Conservation (phyloP, 2,113 vertebrate genomes). For the Lipophrys pholis region DNA sequence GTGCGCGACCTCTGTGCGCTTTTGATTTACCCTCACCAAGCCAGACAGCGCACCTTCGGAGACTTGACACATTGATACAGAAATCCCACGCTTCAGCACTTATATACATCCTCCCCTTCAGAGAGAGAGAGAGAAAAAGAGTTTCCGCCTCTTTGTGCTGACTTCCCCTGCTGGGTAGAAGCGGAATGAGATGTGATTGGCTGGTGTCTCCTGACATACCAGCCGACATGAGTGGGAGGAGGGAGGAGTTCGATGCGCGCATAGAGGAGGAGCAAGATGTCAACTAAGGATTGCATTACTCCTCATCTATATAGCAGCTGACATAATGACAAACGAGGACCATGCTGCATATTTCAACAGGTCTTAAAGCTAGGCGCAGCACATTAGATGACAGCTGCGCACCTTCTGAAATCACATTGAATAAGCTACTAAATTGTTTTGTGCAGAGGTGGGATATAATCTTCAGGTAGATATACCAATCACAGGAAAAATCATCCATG, state of each 20-base stretch:
- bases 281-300: constrained; percentile 24
- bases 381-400: neutral
- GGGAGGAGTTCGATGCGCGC: constrained; percentile 45
- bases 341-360: constrained; percentile 38
- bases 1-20: constrained; percentile 8
- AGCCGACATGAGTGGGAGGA: constrained; percentile 21
- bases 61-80: constrained; percentile 32
- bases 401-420: neutral
- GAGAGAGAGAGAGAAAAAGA: neutral
- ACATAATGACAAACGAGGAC: constrained; percentile 31
- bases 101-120: constrained; percentile 63
- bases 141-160: constrained; percentile 63
- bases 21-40: neutral
- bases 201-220: constrained; percentile 56
- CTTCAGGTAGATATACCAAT: too few species aligned
- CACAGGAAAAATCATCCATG: too few species aligned
- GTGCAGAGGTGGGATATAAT: neutral
- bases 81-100: constrained; percentile 50
- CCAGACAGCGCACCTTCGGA: neutral
- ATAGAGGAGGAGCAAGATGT: constrained; percentile 24
- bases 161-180: constrained; percentile 34
- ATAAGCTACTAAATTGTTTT: neutral
- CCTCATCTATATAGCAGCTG: constrained; percentile 16
- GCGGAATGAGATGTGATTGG: constrained; percentile 82
- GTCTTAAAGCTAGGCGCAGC: constrained; percentile 2